A percentile compares a stretch with the other conserved stretches of the same genome.
These are phyloP conservation scores for Sitodiplosis mosellana DNA, from an alignment of 1,140 invertebrate species.

Conservation along the genomic window DNA sequence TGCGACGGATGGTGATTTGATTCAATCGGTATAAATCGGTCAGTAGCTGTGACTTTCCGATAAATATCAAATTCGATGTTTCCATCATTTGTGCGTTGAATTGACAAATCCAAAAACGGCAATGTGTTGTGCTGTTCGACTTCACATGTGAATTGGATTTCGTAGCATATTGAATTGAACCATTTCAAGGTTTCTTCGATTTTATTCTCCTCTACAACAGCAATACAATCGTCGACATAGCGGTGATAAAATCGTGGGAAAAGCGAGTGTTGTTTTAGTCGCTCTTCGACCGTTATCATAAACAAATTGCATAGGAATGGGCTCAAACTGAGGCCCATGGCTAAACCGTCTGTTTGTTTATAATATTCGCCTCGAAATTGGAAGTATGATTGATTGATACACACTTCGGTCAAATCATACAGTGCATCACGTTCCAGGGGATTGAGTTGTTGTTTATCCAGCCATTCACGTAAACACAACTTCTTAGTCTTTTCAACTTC, in stretches of 20 bases:
- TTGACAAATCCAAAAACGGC: not conserved
- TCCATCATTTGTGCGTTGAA: not conserved
- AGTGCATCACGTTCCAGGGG: too few relatives aligned
- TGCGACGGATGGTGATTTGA: not conserved
- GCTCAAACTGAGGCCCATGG: not conserved
- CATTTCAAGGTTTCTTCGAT: not conserved
- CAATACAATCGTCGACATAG: not conserved
- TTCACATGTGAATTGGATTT: not conserved
- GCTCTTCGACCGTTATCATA: not conserved
- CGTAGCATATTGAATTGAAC: not conserved
- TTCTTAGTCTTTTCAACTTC: too few relatives aligned
- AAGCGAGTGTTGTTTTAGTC: not conserved
- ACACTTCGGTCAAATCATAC: too few relatives aligned
- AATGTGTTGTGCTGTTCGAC: not conserved
- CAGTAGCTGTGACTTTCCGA: not conserved
- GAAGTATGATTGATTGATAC: too few relatives aligned
- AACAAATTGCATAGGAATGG: not conserved
- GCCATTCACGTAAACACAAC: too few relatives aligned
- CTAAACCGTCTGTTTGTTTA: not conserved
- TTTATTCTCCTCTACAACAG: not conserved
- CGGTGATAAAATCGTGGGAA: not conserved
- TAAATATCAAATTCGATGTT: not conserved
- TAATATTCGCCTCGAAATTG: not conserved
- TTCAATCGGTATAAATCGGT: not conserved
- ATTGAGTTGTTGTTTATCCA: too few relatives aligned